phyloP scores from a whole-genome alignment of 2,797 vertebrate genomes.

The Chromis chromis region DNA sequence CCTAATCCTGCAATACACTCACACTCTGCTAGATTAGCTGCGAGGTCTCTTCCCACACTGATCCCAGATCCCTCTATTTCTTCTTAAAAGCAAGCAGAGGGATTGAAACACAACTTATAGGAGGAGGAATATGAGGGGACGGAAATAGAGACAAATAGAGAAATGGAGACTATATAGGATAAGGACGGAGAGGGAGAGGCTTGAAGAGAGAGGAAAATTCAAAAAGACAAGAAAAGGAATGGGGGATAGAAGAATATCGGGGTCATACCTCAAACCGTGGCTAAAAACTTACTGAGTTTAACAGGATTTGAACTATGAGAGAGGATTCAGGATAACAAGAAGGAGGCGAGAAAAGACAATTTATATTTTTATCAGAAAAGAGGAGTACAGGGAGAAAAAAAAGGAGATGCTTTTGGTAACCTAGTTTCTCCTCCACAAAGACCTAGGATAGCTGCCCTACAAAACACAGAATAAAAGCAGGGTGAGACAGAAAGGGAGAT shows the following conservation, averaged over 20 bases:
- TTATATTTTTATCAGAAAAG: conserved; percentile 42
- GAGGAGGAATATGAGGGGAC: neutral
- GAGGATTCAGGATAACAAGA: conserved; percentile 8
- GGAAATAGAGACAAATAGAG: conserved; percentile 4
- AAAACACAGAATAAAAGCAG: conserved; percentile 61
- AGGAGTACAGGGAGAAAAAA: neutral
- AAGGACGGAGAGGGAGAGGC: neutral
- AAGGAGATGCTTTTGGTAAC: conserved; percentile 46
- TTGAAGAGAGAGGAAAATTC: conserved; percentile 22
- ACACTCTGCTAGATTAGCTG: conserved; percentile 58
- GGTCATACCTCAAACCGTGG: conserved; percentile 34
- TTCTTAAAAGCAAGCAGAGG: conserved; percentile 2
- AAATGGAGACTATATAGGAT: conserved; percentile 2
- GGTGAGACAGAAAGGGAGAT: conserved; percentile 68
- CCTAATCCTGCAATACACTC: conserved; percentile 63
- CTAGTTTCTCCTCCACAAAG: conserved; percentile 69
- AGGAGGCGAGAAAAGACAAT: conserved; percentile 20
- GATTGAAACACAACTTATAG: conserved; percentile 9
- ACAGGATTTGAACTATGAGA: conserved; percentile 35
- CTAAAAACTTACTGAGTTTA: conserved; percentile 30
- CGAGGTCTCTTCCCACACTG: conserved; percentile 53
- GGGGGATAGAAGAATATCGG: conserved; percentile 18
- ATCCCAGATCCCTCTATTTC: conserved; percentile 50
- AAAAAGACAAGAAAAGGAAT: conserved; percentile 27
- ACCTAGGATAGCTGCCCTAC: conserved; percentile 58